Evolutionary conservation across 2,888 invertebrate genomes (phyloP).

Genomic region (Melolontha melolontha): DNA sequence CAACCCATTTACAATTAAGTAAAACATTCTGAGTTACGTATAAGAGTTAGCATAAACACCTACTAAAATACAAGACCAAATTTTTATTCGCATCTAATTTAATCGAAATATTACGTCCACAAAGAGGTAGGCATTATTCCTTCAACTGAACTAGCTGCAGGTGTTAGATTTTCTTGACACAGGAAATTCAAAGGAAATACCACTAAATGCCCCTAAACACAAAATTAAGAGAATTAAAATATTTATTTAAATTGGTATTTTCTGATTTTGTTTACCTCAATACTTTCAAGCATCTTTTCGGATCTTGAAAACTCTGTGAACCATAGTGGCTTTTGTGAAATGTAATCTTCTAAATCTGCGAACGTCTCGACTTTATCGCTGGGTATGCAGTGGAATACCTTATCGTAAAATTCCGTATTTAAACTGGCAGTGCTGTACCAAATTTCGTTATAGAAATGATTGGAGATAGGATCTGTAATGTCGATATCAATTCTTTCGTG

Average conservation of each 20-base stretch:
- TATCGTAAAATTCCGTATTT: constrained; percentile 92
- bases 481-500: constrained; percentile 66
- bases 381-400: constrained; percentile 92
- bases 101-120: constrained; percentile 81
- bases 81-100: not conserved
- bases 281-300: constrained; percentile 77
- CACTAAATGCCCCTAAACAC: constrained; percentile 84
- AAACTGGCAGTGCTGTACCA: constrained; percentile 85
- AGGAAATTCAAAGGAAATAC: constrained; percentile 91
- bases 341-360: constrained; percentile 80
- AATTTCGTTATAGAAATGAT: constrained; percentile 84
- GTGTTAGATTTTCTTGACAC: constrained; percentile 86
- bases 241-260: constrained; percentile 11
- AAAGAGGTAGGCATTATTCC: constrained; percentile 92
- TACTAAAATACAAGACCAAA: not conserved
- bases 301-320: constrained; percentile 80
- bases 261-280: constrained; percentile 69
- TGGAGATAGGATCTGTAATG: constrained; percentile 83
- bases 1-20: no score
- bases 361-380: constrained; percentile 86
- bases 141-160: constrained; percentile 86
- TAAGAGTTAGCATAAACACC: not conserved
- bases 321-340: constrained; percentile 79
- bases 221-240: constrained; percentile 45
- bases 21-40: not conserved